Percentiles rank a stretch among this genome's conserved stretches.
Conservation (phyloP, 1,140 invertebrate genomes). For the Saxidomus purpurata region DNA sequence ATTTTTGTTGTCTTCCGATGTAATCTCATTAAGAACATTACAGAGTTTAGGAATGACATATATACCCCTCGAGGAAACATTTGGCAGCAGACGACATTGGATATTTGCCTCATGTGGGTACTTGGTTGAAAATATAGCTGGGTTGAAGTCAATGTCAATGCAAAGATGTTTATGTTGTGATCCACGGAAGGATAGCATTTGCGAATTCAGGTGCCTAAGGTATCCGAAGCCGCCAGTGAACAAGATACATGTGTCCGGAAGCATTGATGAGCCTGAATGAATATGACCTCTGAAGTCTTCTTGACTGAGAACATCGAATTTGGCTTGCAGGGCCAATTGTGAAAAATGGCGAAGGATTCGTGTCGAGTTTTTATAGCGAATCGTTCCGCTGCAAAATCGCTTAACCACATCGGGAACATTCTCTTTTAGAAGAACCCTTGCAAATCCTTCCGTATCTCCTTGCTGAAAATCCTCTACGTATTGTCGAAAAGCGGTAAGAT, state of each 20-base stretch:
- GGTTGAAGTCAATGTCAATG: constrained; percentile 42
- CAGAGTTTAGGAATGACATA: background rate
- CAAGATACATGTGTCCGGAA: background rate
- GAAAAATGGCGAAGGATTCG: constrained; percentile 36
- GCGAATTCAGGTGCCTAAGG: background rate
- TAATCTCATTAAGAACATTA: background rate
- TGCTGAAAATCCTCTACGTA: constrained; percentile 25
- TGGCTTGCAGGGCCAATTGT: background rate
- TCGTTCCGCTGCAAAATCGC: background rate
- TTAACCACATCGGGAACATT: background rate
- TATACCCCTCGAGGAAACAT: constrained; percentile 9
- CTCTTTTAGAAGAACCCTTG: constrained; percentile 16
- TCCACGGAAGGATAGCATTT: constrained; percentile 19
- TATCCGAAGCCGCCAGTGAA: background rate
- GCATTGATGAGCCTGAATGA: constrained; percentile 19
- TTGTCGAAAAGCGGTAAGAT: background rate
- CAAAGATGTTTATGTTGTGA: background rate
- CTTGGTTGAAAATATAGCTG: background rate
- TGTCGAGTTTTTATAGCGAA: background rate
- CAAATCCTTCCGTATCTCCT: background rate
- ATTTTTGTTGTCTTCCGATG: background rate
- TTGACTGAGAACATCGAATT: constrained; percentile 6
- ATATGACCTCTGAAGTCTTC: background rate
- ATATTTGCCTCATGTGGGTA: background rate
- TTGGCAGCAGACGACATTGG: background rate